Base-by-base conservation (phyloP, 2,113 vertebrate species). In the Nothocercus nigrocapillus region DNA sequence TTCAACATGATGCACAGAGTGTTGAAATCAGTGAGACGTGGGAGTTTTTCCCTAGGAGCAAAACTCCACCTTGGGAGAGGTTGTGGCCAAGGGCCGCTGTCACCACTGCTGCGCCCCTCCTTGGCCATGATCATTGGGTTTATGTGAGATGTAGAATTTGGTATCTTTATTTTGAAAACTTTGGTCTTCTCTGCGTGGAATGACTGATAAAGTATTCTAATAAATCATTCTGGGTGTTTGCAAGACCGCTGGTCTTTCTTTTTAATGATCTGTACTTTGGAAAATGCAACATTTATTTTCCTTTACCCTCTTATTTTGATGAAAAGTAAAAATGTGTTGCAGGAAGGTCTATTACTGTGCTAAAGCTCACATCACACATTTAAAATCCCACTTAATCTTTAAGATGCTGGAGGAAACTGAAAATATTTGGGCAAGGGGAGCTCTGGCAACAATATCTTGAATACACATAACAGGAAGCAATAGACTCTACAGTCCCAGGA, bases 261-360 rank as follows among this genome's bases (percentile, higher is more conserved):
- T 18, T 13, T 54, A 13, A 79, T 20, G 36, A 53, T 53, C 20
- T 45, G 28, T 67, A 36, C 53, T 68, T 54, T 15, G 24, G 82
- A 78, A 82, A 69, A 79, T 2, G 27, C 11, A 13, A 5, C 4
- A 36, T 69, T 28, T 42, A 17, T 75, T 82, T 64, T 74, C 86
- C 1, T 0, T 47, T 73, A n/a, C 20, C 27, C 9, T 44, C 61
- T 63, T 8, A 14, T 68, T 72, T 82, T 72, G 61, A 53, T 30
- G 18, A 27, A 56, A 82, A 6, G 5, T 34, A 40, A 53, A 19
- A 85, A 54, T 0, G 0, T 30, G 25, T 58, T 5, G 0, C 38
- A 36, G 36, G 64, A 56, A 81, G 34, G 13, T 34, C 66, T 61
- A 16, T 62, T 56, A 7, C 54, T 40, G 9, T 58, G 49, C 78